A percentile compares a stretch with the other conserved stretches of the same genome.
phyloP scores from a whole-genome alignment of 2,888 invertebrate genomes.

The Tolmerus cingulatus region DNA sequence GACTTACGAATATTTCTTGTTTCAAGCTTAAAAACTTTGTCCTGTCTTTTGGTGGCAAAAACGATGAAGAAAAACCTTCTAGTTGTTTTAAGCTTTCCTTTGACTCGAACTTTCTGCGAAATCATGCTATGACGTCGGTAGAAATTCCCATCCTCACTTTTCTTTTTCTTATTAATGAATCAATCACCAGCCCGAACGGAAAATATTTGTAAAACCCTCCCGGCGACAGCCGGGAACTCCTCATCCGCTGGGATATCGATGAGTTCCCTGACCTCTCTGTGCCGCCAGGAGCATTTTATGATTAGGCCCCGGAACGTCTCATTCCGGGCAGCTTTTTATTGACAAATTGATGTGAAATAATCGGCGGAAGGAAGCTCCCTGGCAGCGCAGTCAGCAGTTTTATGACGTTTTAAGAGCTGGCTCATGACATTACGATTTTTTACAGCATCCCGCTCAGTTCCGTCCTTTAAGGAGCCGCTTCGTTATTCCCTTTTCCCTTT shows the following conservation, averaged over 20 bases:
- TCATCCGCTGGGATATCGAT: neutral
- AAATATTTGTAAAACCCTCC: neutral
- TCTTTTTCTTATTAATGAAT: neutral
- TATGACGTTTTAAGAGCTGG: constrained; percentile 26
- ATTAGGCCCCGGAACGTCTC: constrained; percentile 15
- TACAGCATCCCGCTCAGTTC: constrained; percentile 7
- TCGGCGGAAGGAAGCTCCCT: neutral
- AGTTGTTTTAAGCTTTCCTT: neutral
- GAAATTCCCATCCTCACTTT: neutral
- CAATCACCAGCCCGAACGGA: neutral
- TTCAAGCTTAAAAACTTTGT: neutral
- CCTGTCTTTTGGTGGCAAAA: neutral
- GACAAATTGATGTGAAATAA: constrained; percentile 34
- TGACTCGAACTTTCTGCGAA: neutral
- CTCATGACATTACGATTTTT: constrained; percentile 25
- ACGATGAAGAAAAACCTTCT: neutral
- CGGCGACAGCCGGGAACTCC: neutral
- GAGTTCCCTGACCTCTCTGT: neutral
- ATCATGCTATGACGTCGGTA: neutral
- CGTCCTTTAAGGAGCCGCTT: neutral
- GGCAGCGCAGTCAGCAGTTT: constrained; percentile 31
- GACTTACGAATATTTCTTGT: neutral
- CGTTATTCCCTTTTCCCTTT: neutral
- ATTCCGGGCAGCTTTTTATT: constrained; percentile 1
- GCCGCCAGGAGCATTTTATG: constrained; percentile 3